Conservation (phyloP, 2,797 vertebrate species). For the Chaunax sp. region DNA sequence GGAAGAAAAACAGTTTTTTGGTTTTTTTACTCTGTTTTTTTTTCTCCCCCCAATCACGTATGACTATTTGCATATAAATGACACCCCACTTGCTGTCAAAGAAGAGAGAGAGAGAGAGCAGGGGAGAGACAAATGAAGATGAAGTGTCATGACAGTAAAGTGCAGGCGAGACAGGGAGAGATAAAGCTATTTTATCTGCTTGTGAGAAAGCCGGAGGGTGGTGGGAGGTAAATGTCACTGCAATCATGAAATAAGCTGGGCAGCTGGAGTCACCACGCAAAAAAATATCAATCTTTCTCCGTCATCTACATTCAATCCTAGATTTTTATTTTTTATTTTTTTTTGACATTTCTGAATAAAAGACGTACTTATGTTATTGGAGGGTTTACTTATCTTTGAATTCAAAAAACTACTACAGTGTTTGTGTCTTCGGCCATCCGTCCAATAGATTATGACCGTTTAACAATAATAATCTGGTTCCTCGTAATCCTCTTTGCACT, state of each 20-base stretch:
- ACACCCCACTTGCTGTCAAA: conserved; percentile 57
- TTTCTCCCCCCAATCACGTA: conserved; percentile 44
- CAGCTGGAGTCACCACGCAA: conserved; percentile 50
- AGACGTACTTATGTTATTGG: background rate
- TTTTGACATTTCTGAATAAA: conserved; percentile 9
- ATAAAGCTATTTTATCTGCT: conserved; percentile 63
- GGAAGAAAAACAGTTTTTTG: conserved; percentile 42
- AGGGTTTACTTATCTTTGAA: background rate
- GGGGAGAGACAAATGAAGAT: conserved; percentile 69
- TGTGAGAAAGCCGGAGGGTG: conserved; percentile 35
- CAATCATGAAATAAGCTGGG: conserved; percentile 62
- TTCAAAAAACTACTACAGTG: too few relatives aligned
- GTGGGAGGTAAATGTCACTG: conserved; percentile 68
- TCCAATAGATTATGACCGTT: too few relatives aligned
- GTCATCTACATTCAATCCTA: conserved; percentile 22
- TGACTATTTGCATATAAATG: conserved; percentile 82
- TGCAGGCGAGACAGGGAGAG: conserved; percentile 52
- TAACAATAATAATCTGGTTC: too few relatives aligned
- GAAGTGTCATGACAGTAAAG: conserved; percentile 71
- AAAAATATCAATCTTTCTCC: conserved; percentile 29
- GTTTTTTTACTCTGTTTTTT: background rate
- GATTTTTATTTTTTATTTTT: background rate
- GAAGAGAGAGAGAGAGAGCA: conserved; percentile 29
- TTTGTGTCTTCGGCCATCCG: too few relatives aligned
- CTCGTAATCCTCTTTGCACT: too few relatives aligned